A percentile compares a stretch with the other conserved stretches of the same genome.
These are phyloP conservation scores for Netelia inedita DNA, from an alignment of 2,888 invertebrate genomes.

Conservation along the genomic window DNA sequence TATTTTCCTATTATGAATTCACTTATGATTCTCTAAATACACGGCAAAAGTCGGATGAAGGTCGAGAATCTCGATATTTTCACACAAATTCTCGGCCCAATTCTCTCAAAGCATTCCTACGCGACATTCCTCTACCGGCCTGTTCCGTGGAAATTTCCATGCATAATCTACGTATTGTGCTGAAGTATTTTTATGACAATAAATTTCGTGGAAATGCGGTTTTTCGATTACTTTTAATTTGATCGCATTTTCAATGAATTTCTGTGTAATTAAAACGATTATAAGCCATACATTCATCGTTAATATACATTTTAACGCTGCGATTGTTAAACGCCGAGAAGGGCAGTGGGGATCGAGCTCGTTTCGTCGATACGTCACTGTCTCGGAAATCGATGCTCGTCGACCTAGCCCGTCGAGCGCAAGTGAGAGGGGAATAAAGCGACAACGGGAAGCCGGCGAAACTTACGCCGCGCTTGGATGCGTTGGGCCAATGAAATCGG, in stretches of 20 bases:
- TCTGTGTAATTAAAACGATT: neutral
- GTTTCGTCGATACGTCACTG: conserved; percentile 69
- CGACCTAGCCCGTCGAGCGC: conserved; percentile 39
- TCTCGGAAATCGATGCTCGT: conserved; percentile 74
- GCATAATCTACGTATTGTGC: neutral
- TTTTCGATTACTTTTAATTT: neutral
- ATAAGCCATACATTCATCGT: neutral
- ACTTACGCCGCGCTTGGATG: conserved; percentile 61
- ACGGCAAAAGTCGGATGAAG: neutral
- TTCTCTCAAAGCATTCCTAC: neutral
- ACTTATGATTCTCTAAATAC: neutral
- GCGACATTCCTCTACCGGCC: conserved; percentile 3
- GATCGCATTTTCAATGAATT: neutral
- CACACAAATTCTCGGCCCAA: neutral
- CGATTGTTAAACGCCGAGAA: neutral
- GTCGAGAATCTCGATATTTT: neutral
- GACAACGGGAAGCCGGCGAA: conserved; percentile 62
- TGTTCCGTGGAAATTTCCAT: conserved; percentile 42
- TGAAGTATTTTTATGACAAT: neutral
- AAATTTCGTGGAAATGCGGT: neutral
- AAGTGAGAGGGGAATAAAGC: conserved; percentile 66
- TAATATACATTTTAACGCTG: neutral
- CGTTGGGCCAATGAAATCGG: conserved; percentile 68
- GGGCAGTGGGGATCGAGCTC: neutral
- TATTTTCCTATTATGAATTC: neutral